phyloP scores from a whole-genome alignment of 2,888 invertebrate genomes.

The Scaptomyza reducta region DNA sequence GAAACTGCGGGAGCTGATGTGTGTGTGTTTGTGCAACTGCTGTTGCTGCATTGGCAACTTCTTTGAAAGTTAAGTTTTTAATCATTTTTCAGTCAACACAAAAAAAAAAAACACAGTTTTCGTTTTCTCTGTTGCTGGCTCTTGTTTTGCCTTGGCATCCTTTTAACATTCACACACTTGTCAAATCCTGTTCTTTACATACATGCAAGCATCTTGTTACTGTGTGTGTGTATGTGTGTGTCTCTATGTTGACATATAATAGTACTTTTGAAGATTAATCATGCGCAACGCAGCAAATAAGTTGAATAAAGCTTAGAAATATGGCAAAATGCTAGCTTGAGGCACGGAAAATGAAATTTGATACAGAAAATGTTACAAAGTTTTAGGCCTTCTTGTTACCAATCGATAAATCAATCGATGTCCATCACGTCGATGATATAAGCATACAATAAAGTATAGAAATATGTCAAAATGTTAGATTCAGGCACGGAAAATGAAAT shows the following conservation, averaged over 20 bases:
- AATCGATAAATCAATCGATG: too few relatives aligned
- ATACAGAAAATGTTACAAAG: background rate
- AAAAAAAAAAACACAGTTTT: slow-evolving; percentile 23
- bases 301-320: slow-evolving; percentile 43
- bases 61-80: slow-evolving; percentile 71
- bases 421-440: too few relatives aligned
- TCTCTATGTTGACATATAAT: slow-evolving; percentile 13
- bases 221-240: slow-evolving; percentile 6
- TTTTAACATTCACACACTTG: slow-evolving; percentile 12
- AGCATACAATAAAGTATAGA: slow-evolving; percentile 38
- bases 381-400: too few relatives aligned
- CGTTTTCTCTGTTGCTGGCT: slow-evolving; percentile 18
- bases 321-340: slow-evolving; percentile 13
- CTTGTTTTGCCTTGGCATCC: slow-evolving; percentile 21
- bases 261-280: slow-evolving; percentile 60
- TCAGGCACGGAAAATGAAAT: background rate
- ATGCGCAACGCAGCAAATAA: slow-evolving; percentile 62
- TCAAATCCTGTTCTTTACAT: slow-evolving; percentile 1
- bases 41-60: slow-evolving; percentile 53
- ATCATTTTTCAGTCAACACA: slow-evolving; percentile 67
- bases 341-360: background rate
- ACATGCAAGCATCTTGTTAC: background rate
- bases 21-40: slow-evolving; percentile 14
- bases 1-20: background rate
- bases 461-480: slow-evolving; percentile 23